A percentile compares a stretch with the other conserved stretches of the same genome.
phyloP scores from a whole-genome alignment of 1,140 invertebrate species.

The Drosophila aff. region DNA sequence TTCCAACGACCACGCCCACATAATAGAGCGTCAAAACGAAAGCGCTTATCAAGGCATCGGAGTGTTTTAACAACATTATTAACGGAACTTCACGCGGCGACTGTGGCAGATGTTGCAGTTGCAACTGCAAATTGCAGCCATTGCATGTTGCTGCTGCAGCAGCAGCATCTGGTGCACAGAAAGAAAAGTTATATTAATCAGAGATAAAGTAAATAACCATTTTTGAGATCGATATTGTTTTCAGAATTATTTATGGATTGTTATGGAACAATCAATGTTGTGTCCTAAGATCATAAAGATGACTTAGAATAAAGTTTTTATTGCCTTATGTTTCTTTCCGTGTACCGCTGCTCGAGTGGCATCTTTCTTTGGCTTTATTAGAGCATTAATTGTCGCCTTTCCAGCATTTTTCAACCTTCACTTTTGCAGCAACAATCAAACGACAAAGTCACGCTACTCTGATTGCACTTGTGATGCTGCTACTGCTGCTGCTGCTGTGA shows the following conservation, averaged over 20 bases:
- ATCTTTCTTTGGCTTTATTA: slow-evolving; percentile 79
- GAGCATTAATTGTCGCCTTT: slow-evolving; percentile 81
- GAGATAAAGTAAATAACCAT: background rate
- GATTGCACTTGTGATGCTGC: slow-evolving; percentile 57
- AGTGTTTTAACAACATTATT: slow-evolving; percentile 79
- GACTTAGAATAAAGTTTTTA: background rate
- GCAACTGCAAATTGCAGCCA: slow-evolving; percentile 42
- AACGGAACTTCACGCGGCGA: slow-evolving; percentile 73
- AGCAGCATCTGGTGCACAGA: background rate
- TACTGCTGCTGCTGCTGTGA: slow-evolving; percentile 16
- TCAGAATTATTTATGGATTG: background rate
- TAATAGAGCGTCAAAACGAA: slow-evolving; percentile 75
- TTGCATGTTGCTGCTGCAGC: slow-evolving; percentile 15
- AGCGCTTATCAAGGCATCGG: slow-evolving; percentile 71
- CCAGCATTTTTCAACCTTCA: slow-evolving; percentile 77
- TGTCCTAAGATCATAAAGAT: too few species aligned
- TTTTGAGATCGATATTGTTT: background rate
- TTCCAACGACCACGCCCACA: slow-evolving; percentile 62
- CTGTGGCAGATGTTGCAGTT: slow-evolving; percentile 49
- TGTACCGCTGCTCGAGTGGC: slow-evolving; percentile 26
- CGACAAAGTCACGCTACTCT: slow-evolving; percentile 74
- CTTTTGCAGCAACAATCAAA: slow-evolving; percentile 70
- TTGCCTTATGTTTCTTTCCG: background rate
- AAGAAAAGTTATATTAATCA: background rate
- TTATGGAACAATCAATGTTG: background rate